These are phyloP conservation scores for Melipona beecheii DNA, from an alignment of 2,888 invertebrate genomes.

Conservation along the genomic window DNA sequence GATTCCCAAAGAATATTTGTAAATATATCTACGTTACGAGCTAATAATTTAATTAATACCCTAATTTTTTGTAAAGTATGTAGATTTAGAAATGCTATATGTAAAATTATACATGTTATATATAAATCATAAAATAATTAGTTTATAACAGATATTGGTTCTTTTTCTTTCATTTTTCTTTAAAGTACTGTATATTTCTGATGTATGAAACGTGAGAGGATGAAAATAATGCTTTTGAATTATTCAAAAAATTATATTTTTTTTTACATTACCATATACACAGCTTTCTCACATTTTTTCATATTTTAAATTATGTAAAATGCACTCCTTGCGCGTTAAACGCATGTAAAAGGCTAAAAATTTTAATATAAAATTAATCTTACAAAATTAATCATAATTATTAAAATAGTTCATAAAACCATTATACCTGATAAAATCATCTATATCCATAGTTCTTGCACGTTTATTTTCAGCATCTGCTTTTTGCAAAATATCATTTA, in stretches of 20 bases:
- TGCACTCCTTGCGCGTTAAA: slow-evolving; percentile 98
- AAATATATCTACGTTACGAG: slow-evolving; percentile 61
- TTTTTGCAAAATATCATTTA: slow-evolving; percentile 90
- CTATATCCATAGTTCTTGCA: slow-evolving; percentile 97
- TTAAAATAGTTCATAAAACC: slow-evolving; percentile 21
- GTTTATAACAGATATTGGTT: slow-evolving; percentile 34
- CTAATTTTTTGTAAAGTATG: slow-evolving; percentile 56
- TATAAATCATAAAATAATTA: slow-evolving; percentile 49
- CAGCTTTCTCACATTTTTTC: slow-evolving; percentile 21
- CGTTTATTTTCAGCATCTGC: slow-evolving; percentile 90
- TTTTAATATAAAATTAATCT: slow-evolving; percentile 14
- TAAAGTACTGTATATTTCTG: slow-evolving; percentile 6
- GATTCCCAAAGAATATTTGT: slow-evolving; percentile 68
- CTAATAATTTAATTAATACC: slow-evolving; percentile 66
- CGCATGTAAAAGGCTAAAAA: slow-evolving; percentile 89
- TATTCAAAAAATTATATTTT: slow-evolving; percentile 22
- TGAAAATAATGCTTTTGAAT: slow-evolving; percentile 3
- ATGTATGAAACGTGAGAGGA: neutral
- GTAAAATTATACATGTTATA: slow-evolving; percentile 53
- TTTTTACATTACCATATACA: slow-evolving; percentile 2
- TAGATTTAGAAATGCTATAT: slow-evolving; percentile 52
- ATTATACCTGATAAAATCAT: slow-evolving; percentile 93
- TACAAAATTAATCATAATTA: neutral
- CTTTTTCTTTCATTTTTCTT: neutral
- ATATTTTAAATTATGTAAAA: slow-evolving; percentile 87